phyloP scores from a whole-genome alignment of 1,140 invertebrate genomes.

The Ooceraea biroi region DNA sequence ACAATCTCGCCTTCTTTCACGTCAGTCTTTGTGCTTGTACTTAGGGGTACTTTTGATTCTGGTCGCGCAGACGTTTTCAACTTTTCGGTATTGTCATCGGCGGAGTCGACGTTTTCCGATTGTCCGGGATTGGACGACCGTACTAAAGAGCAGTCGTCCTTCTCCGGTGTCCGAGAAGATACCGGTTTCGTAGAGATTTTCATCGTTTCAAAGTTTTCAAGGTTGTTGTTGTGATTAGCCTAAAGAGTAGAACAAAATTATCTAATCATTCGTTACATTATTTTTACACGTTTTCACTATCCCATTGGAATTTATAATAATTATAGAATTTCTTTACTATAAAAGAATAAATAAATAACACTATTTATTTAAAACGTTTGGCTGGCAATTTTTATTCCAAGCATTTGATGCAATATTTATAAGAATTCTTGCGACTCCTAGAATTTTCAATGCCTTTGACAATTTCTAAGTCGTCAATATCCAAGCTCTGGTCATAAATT shows the following conservation, averaged over 20 bases:
- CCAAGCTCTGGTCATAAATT: neutral
- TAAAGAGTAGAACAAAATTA: conserved; percentile 47
- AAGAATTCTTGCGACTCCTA: neutral
- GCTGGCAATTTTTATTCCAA: neutral
- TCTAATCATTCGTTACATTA: neutral
- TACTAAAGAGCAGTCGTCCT: conserved; percentile 78
- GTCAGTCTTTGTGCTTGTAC: conserved; percentile 76
- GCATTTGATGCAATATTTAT: neutral
- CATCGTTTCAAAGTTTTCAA: conserved; percentile 80
- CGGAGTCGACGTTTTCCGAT: conserved; percentile 5
- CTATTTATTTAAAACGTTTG: neutral
- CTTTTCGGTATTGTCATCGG: conserved; percentile 59
- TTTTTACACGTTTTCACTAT: no score
- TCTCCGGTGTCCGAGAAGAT: conserved; percentile 79
- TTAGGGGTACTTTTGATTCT: conserved; percentile 81
- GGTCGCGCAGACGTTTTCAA: conserved; percentile 65
- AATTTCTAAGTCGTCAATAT: conserved; percentile 10
- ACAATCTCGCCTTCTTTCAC: conserved; percentile 73
- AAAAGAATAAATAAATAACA: neutral
- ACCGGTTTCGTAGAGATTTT: conserved; percentile 83
- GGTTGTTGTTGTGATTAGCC: conserved; percentile 81
- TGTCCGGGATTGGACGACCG: conserved; percentile 73
- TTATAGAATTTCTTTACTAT: neutral
- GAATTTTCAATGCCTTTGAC: neutral
- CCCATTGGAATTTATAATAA: neutral